Percentiles rank a stretch among this genome's conserved stretches.
These are phyloP conservation scores for Auanema freiburgensis DNA, from an alignment of 2,888 invertebrate species.

Conservation along the genomic window DNA sequence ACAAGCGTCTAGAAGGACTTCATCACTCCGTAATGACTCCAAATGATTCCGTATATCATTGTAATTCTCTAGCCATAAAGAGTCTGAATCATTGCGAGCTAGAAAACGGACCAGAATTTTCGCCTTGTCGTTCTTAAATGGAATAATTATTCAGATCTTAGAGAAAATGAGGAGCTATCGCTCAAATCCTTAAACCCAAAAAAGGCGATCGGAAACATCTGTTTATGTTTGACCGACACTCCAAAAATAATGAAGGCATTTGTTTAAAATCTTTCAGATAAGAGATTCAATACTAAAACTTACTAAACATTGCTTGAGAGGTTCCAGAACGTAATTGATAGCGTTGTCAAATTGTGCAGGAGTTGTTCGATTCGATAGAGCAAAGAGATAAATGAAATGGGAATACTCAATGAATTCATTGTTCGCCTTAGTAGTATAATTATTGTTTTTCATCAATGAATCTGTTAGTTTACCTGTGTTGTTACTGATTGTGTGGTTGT, in stretches of 20 bases:
- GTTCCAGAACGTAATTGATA: slow-evolving; percentile 36
- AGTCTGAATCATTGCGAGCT: slow-evolving; percentile 35
- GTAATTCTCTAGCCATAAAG: slow-evolving; percentile 37
- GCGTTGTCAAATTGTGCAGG: slow-evolving; percentile 30
- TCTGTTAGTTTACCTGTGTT: slow-evolving; percentile 3
- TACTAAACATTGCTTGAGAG: slow-evolving; percentile 36
- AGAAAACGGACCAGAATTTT: slow-evolving; percentile 36
- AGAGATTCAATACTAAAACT: no score
- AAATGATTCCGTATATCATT: slow-evolving; percentile 26
- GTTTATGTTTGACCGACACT: no score
- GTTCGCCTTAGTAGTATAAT: slow-evolving; percentile 11
- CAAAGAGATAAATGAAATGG: slow-evolving; percentile 47
- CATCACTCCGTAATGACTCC: slow-evolving; percentile 29
- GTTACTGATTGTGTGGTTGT: slow-evolving; percentile 23
- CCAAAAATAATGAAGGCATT: no score
- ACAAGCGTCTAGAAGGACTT: slow-evolving; percentile 29
- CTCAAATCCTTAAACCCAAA: no score
- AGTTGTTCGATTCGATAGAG: slow-evolving; percentile 40
- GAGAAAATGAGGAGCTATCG: background rate
- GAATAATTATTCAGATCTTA: no score
- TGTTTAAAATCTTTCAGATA: no score
- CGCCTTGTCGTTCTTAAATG: slow-evolving; percentile 11
- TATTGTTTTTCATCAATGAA: background rate
- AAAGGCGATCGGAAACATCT: no score
- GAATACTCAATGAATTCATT: slow-evolving; percentile 25